phyloP scores from a whole-genome alignment of 2,113 vertebrate genomes.

The Heterochromis multidens region DNA sequence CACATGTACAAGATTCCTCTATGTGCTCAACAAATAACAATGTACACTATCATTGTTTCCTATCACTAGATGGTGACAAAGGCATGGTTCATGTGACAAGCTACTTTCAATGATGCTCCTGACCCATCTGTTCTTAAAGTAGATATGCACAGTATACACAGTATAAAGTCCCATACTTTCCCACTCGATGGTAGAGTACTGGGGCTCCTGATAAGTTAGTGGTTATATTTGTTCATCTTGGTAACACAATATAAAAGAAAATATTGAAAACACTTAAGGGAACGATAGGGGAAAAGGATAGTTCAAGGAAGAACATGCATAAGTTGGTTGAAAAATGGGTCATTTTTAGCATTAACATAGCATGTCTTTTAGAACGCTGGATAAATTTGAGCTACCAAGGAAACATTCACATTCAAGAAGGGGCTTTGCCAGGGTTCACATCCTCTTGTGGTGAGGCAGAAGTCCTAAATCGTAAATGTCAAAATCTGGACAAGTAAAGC shows the following conservation, averaged over 20 bases:
- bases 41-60: too few species aligned
- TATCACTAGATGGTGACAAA: rapidly evolving
- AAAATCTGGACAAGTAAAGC: rapidly evolving
- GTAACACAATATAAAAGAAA: too few species aligned
- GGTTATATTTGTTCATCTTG: too few species aligned
- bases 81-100: rapidly evolving
- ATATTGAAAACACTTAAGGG: too few species aligned
- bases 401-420: too few species aligned
- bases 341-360: rapidly evolving
- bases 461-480: neutral
- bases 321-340: too few species aligned
- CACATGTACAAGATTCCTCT: neutral
- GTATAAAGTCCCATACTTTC: neutral
- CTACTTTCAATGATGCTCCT: neutral
- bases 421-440: neutral
- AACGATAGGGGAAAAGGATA: too few species aligned
- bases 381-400: rapidly evolving
- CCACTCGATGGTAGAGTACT: neutral
- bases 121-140: neutral
- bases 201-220: rapidly evolving
- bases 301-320: too few species aligned
- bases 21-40: neutral
- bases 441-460: neutral
- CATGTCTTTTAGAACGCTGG: neutral
- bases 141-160: too few species aligned